phyloP scores from a whole-genome alignment of 2,797 vertebrate genomes.

The Brotula barbata region DNA sequence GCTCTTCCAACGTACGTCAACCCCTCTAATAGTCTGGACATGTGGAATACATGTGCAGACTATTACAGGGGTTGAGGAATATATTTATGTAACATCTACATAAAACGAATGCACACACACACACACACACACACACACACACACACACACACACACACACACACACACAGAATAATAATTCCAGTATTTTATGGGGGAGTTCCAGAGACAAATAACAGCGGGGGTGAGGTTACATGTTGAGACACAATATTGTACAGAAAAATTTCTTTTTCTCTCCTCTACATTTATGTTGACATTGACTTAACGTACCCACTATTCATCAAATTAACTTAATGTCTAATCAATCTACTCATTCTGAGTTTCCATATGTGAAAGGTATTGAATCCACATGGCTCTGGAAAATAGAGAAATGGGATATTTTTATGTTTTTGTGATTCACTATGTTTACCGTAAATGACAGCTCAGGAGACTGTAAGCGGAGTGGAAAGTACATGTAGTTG shows the following conservation, averaged over 20 bases:
- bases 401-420: too few relatives aligned
- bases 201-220: conserved; percentile 9
- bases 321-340: not conserved
- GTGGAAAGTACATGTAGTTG: not conserved
- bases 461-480: not conserved
- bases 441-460: not conserved
- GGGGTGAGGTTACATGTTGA: conserved; percentile 34
- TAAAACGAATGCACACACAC: conserved; percentile 8
- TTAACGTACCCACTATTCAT: not conserved
- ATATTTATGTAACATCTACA: not conserved
- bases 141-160: not conserved
- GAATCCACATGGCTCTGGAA: too few relatives aligned
- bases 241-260: conserved; percentile 34
- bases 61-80: too few relatives aligned
- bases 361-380: too few relatives aligned
- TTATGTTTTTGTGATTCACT: not conserved
- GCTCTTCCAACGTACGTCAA: not conserved
- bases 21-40: conserved; percentile 6
- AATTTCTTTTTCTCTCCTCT: conserved; percentile 29
- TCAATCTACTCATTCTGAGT: too few relatives aligned
- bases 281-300: conserved; percentile 20
- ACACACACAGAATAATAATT: conserved; percentile 1
- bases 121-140: not conserved
- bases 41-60: not conserved
- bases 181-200: conserved; percentile 11